Percentiles rank a stretch among this genome's conserved stretches.
Evolutionary conservation across 2,797 vertebrate species (phyloP).

Genomic region (Crocodylus rhombifer): DNA sequence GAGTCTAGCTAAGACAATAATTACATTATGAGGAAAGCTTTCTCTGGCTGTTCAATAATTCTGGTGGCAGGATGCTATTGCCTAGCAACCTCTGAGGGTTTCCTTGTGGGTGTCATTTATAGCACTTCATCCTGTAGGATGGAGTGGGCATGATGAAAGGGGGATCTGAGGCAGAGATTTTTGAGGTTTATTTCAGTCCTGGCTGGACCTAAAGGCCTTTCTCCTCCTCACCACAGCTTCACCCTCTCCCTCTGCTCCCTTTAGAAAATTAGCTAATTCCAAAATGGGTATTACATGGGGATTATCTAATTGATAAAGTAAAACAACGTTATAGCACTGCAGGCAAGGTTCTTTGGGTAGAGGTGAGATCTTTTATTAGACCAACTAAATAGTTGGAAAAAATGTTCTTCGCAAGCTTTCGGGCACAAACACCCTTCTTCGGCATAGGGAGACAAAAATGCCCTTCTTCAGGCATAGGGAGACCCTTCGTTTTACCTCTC

Average conservation of each 20-base stretch:
- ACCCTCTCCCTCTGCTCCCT: constrained; percentile 37
- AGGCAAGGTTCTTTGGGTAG: no score
- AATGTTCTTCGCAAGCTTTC: no score
- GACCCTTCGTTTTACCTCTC: constrained; percentile 12
- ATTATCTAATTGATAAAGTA: constrained; percentile 39
- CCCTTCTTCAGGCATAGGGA: constrained; percentile 33
- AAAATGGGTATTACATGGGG: constrained; percentile 36
- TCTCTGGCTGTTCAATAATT: no score
- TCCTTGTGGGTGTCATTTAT: background rate
- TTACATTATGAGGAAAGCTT: no score
- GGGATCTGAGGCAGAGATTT: accelerated
- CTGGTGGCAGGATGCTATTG: background rate
- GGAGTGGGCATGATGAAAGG: background rate
- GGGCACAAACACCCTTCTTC: background rate
- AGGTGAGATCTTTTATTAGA: no score
- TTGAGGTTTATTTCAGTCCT: no score
- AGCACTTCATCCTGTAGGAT: background rate
- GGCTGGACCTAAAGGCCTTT: accelerated
- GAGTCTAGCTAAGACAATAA: no score
- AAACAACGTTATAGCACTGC: constrained; percentile 57
- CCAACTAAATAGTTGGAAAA: no score
- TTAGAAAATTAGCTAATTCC: constrained; percentile 43
- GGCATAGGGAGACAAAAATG: background rate
- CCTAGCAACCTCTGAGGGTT: accelerated
- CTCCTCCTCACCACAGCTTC: background rate